Percentiles rank a stretch among this genome's conserved stretches.
Conservation (phyloP, 2,797 vertebrate genomes). For the Chanos chanos region DNA sequence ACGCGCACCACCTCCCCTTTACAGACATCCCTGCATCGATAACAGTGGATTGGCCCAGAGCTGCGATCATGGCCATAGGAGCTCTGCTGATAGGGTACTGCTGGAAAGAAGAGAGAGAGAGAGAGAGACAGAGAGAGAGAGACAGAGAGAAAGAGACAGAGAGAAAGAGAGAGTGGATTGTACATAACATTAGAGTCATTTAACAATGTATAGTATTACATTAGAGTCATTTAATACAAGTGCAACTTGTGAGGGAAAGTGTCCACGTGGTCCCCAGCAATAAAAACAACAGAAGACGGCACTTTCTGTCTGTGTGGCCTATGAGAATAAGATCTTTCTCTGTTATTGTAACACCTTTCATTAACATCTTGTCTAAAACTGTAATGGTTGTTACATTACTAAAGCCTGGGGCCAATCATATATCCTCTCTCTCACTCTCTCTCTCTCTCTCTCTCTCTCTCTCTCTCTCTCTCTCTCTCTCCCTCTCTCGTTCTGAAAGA, state of each 20-base stretch:
- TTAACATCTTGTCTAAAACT: too few relatives aligned
- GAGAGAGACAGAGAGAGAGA: background rate
- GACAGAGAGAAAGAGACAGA: background rate
- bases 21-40: constrained; percentile 89
- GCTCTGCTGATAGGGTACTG: constrained; percentile 70
- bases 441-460: background rate
- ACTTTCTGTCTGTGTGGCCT: too few relatives aligned
- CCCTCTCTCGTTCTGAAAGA: background rate
- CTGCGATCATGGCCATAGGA: constrained; percentile 70
- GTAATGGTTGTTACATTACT: background rate
- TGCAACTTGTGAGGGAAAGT: too few relatives aligned
- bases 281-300: too few relatives aligned
- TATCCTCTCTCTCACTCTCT: background rate
- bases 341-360: background rate
- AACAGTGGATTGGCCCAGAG: constrained; percentile 87
- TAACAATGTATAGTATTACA: too few relatives aligned
- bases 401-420: background rate
- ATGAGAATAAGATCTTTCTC: too few relatives aligned
- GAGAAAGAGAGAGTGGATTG: background rate
- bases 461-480: background rate
- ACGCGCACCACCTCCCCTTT: constrained; percentile 97
- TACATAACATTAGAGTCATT: too few relatives aligned
- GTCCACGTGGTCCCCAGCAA: too few relatives aligned
- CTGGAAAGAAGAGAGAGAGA: constrained; percentile 15
- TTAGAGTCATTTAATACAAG: too few relatives aligned